Conservation (phyloP, 2,113 vertebrate genomes). For the Pseudonaja textilis region DNA sequence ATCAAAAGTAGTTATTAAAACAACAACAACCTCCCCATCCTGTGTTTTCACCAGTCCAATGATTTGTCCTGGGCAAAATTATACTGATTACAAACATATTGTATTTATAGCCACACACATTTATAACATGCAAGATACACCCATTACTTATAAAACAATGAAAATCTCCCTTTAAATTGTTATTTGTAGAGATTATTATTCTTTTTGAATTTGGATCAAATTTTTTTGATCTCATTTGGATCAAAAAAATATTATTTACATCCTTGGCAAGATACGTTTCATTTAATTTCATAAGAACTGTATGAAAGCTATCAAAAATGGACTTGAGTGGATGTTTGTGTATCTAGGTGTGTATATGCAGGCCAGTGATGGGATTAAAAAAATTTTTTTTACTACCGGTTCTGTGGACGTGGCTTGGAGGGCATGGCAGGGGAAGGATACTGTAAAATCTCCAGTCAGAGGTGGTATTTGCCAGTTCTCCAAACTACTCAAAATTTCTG, state of each 20-base stretch:
- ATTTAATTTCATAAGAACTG: background rate
- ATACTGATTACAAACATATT: background rate
- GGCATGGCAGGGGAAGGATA: too few relatives aligned
- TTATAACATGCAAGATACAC: background rate
- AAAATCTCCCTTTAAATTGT: background rate
- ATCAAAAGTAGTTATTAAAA: background rate
- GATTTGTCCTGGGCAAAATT: background rate
- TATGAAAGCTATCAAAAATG: background rate
- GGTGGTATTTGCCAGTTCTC: too few relatives aligned
- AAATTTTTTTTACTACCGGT: too few relatives aligned
- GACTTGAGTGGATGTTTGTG: background rate
- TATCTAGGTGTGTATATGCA: background rate
- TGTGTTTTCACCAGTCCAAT: background rate
- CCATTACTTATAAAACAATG: background rate
- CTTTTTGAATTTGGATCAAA: too few relatives aligned
- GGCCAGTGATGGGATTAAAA: too few relatives aligned
- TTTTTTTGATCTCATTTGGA: background rate
- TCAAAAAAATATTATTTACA: background rate
- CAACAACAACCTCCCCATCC: background rate
- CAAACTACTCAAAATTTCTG: too few relatives aligned
- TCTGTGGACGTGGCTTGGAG: too few relatives aligned
- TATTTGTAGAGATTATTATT: background rate
- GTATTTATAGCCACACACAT: background rate
- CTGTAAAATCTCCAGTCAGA: too few relatives aligned
- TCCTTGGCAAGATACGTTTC: background rate